phyloP scores from a whole-genome alignment of 2,113 vertebrate species.

The Clarias macrocephalus region DNA sequence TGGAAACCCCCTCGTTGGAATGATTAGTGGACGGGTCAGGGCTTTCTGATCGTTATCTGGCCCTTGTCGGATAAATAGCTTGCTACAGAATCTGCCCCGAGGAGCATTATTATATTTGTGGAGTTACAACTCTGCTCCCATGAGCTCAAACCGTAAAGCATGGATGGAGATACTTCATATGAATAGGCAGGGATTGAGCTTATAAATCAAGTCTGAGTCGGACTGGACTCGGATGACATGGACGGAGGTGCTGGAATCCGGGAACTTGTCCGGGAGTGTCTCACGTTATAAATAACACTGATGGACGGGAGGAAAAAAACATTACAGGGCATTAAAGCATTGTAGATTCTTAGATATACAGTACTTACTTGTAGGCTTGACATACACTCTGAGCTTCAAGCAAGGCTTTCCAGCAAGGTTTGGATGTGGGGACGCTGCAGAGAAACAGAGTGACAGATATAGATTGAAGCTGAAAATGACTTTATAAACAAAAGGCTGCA shows the following conservation, averaged over 20 bases:
- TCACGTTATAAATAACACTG: constrained; percentile 37
- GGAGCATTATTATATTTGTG: constrained; percentile 41
- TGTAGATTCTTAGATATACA: background rate
- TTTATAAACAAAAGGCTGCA: constrained; percentile 7
- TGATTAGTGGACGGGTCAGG: constrained; percentile 50
- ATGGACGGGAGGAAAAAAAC: background rate
- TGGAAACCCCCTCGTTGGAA: background rate
- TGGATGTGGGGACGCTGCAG: constrained; percentile 82
- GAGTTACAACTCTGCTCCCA: constrained; percentile 26
- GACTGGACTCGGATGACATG: background rate
- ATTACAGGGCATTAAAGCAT: constrained; percentile 10
- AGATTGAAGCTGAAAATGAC: background rate
- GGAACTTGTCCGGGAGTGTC: background rate
- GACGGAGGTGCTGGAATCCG: constrained; percentile 6
- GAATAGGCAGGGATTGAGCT: background rate
- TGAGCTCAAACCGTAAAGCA: constrained; percentile 43
- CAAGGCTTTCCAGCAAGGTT: constrained; percentile 84
- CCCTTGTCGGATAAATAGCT: constrained; percentile 53
- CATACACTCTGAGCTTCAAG: constrained; percentile 91
- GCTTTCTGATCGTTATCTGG: constrained; percentile 56
- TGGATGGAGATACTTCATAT: constrained; percentile 6
- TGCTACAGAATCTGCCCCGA: constrained; percentile 44
- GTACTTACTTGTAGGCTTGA: constrained; percentile 83
- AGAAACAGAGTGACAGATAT: constrained; percentile 48
- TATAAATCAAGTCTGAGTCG: constrained; percentile 34